Base-by-base conservation (phyloP, 2,888 invertebrate species). In the Cerceris rybyensis region DNA sequence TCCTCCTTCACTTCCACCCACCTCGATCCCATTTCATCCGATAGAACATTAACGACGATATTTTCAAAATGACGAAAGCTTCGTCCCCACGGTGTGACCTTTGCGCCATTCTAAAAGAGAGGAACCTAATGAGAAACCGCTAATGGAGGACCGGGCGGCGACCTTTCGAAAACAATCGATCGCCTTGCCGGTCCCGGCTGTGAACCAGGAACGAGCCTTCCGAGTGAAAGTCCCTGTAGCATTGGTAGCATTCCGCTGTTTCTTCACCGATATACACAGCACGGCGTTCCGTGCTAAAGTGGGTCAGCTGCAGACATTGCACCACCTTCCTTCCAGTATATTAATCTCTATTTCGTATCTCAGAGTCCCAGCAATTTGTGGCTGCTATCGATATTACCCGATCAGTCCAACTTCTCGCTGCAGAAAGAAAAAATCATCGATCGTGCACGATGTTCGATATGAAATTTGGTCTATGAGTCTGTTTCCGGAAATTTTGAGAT, bases 101-200 rank as follows among this genome's bases (percentile, higher is more conserved):
- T 85, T 78, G 50, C 65, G 39, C 46, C 66, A 79, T 85, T 86
- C 82, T 80, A 79, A 85, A 80, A 85, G 85, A 83, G 75, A 85
- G 78, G 76, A 67, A 66, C 61, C 84, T 84, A 87, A 88, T 88
- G 85, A 86, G 87, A 87, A 86, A 82, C 67, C 78, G 80, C 81
- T 88, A 87, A 88, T 88, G 83, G 85, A 84, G 86, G 86, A 83
- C 87, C 86, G 81, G 86, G 72, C 75, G 83, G 85, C 85, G 89
- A 90, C 88, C 90, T 89, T 89, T 89, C 82, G 85, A 87, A 89
- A 90, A 89, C 88, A 87, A 89, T 89, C 87, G 90, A 89, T 88
- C 85, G 86, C 78, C 80, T 78, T 75, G 78, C 80, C 73, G 80
- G 82, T 82, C 81, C 83, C 80, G 81, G 73, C 82, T 86, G 81